Percentiles rank a stretch among this genome's conserved stretches.
Evolutionary conservation across 2,797 vertebrate species (phyloP).

Genomic region (Micrastur ruficollis): DNA sequence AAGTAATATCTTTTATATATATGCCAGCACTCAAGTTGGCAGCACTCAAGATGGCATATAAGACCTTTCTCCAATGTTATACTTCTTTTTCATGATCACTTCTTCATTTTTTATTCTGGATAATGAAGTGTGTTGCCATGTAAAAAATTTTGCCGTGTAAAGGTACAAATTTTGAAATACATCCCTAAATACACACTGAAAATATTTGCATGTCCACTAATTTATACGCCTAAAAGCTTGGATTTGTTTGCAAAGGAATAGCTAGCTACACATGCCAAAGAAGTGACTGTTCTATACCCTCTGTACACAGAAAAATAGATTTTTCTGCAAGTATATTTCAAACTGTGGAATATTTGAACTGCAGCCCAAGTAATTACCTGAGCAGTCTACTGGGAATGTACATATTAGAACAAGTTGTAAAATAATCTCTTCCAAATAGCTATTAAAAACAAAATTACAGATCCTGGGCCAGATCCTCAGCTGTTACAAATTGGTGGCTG

Average conservation of each 20-base stretch:
- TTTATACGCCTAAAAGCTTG: not conserved
- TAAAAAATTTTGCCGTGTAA: not conserved
- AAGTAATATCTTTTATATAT: not conserved
- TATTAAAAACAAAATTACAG: conserved; percentile 60
- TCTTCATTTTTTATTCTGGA: not conserved
- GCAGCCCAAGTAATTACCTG: conserved; percentile 57
- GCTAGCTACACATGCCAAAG: not conserved
- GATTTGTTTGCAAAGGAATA: not conserved
- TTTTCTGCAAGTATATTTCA: conserved; percentile 38
- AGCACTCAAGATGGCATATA: not conserved
- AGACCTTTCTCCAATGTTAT: not conserved
- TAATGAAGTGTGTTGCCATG: not conserved
- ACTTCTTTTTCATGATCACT: not conserved
- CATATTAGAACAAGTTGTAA: conserved; percentile 54
- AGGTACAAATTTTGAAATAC: not conserved
- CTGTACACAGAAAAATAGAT: conserved; percentile 12
- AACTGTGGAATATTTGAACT: conserved; percentile 44
- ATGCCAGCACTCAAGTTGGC: not conserved
- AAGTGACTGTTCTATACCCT: not conserved
- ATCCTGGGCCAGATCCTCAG: conserved; percentile 48
- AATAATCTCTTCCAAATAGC: conserved; percentile 60
- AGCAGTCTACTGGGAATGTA: conserved; percentile 38
- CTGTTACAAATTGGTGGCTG: conserved; percentile 51
- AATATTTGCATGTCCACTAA: not conserved
- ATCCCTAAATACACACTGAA: not conserved